Evolutionary conservation across 2,113 vertebrate species (phyloP).

Genomic region (Notiomystis cincta): DNA sequence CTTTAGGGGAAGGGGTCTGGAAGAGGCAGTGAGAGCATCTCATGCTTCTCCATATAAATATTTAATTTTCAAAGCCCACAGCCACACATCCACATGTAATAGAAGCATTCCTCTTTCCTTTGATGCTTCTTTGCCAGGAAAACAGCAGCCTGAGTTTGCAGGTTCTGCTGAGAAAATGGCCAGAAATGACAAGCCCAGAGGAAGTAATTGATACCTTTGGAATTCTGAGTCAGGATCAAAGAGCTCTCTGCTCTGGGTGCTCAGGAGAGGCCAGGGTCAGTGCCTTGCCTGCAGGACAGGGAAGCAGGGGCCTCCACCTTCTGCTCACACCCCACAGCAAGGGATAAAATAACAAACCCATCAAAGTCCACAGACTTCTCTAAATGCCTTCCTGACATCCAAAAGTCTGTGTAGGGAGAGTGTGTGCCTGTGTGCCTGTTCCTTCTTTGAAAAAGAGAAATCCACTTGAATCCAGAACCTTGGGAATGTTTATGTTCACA

Average conservation of each 20-base stretch:
- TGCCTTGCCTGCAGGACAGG: background rate
- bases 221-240: background rate
- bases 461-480: background rate
- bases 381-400: background rate
- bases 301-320: background rate
- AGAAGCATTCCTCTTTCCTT: background rate
- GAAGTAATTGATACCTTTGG: background rate
- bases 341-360: background rate
- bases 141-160: background rate
- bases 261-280: background rate
- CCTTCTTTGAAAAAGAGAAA: background rate
- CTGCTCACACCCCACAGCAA: background rate
- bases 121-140: background rate
- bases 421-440: background rate
- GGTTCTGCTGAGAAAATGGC: background rate
- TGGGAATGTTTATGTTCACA: background rate
- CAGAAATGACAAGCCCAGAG: background rate
- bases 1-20: background rate
- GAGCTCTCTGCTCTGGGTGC: background rate
- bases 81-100: background rate
- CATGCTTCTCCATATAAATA: background rate
- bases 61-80: background rate
- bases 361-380: background rate
- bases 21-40: background rate
- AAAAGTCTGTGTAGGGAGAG: accelerated